A percentile compares a stretch with the other conserved stretches of the same genome.
Conservation (phyloP, 2,888 invertebrate genomes). For the Tinea pellionella region DNA sequence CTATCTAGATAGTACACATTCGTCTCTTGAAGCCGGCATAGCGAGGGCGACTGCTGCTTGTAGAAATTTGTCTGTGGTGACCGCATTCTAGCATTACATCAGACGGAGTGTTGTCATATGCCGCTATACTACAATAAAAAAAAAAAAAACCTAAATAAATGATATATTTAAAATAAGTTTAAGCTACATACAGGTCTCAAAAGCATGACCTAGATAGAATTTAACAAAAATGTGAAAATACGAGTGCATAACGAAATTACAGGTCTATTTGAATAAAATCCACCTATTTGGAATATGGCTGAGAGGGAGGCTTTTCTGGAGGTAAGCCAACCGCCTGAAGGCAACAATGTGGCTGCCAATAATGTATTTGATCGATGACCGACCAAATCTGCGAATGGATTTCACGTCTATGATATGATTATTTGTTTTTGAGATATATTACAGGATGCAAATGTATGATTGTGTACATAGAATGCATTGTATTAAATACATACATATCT, state of each 20-base stretch:
- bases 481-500: too few species aligned
- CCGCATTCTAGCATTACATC: too few species aligned
- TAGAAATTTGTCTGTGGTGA: too few species aligned
- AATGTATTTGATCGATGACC: slow-evolving; percentile 34
- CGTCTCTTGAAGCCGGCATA: too few species aligned
- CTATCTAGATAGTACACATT: too few species aligned
- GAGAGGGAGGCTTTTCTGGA: slow-evolving; percentile 22
- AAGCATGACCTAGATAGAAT: background rate
- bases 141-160: too few species aligned
- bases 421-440: slow-evolving; percentile 2
- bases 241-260: slow-evolving; percentile 9
- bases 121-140: too few species aligned
- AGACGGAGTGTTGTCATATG: too few species aligned
- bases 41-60: too few species aligned
- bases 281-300: slow-evolving; percentile 11
- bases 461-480: too few species aligned
- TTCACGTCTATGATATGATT: background rate
- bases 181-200: background rate
- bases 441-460: background rate
- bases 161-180: too few species aligned
- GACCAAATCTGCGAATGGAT: slow-evolving; percentile 29
- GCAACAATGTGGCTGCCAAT: slow-evolving; percentile 34
- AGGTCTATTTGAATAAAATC: slow-evolving; percentile 12
- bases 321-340: slow-evolving; percentile 32
- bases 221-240: background rate